phyloP scores from a whole-genome alignment of 35 echinoderm and acorn worm species.

The Holothuria glaberrima region DNA sequence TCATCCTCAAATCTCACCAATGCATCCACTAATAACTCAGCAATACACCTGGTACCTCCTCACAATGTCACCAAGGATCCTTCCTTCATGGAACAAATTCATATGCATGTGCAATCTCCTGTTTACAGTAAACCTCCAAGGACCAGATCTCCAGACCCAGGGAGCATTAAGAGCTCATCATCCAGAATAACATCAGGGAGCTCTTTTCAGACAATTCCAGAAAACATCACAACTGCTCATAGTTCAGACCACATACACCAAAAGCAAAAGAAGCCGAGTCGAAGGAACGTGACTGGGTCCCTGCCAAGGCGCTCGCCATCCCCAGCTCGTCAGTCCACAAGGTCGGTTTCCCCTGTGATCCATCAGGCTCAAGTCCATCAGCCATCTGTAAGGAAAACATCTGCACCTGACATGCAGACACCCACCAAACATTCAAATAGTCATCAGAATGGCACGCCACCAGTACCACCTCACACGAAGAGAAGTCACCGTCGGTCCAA shows the following conservation, averaged over 20 bases:
- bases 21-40: slow-evolving; percentile 80
- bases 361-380: slow-evolving; percentile 75
- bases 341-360: slow-evolving; percentile 72
- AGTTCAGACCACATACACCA: slow-evolving; percentile 84
- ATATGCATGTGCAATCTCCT: slow-evolving; percentile 77
- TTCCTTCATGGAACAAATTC: slow-evolving; percentile 93
- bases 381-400: slow-evolving; percentile 55
- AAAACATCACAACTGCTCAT: slow-evolving; percentile 92
- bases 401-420: slow-evolving; percentile 49
- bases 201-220: slow-evolving; percentile 94
- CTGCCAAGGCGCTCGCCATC: slow-evolving; percentile 79
- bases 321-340: slow-evolving; percentile 60
- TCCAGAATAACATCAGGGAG: slow-evolving; percentile 82
- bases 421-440: slow-evolving; percentile 18
- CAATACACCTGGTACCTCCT: slow-evolving; percentile 63
- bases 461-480: background rate
- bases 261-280: slow-evolving; percentile 25
- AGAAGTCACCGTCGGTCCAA: slow-evolving; percentile 37
- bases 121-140: slow-evolving; percentile 35
- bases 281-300: slow-evolving; percentile 67
- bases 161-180: slow-evolving; percentile 55
- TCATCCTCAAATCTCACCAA: slow-evolving; percentile 97
- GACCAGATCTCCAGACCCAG: slow-evolving; percentile 71
- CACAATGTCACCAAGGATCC: slow-evolving; percentile 40
- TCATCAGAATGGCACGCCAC: slow-evolving; percentile 26